Evolutionary conservation across 2,888 invertebrate genomes (phyloP).

Genomic region (Gryllus longicercus): DNA sequence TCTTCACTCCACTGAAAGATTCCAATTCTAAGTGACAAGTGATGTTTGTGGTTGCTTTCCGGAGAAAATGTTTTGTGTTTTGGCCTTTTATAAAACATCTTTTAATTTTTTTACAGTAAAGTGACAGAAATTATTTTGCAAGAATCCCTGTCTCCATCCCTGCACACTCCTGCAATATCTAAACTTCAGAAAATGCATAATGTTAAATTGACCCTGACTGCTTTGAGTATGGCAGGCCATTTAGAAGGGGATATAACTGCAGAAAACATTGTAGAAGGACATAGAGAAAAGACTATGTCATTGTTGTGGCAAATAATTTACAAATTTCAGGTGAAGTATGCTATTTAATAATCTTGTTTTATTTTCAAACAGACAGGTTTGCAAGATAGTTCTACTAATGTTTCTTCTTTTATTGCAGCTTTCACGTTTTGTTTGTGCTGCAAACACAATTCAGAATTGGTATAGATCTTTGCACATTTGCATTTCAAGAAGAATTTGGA

Average conservation of each 20-base stretch:
- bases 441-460: slow-evolving; percentile 43
- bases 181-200: slow-evolving; percentile 84
- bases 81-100: no score
- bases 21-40: no score
- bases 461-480: slow-evolving; percentile 43
- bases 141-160: slow-evolving; percentile 57
- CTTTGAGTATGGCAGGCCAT: slow-evolving; percentile 60
- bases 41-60: no score
- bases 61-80: no score
- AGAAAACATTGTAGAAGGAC: slow-evolving; percentile 81
- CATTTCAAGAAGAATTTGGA: slow-evolving; percentile 42
- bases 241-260: slow-evolving; percentile 66
- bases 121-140: slow-evolving; percentile 74
- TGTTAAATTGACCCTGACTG: slow-evolving; percentile 70
- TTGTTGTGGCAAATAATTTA: slow-evolving; percentile 87
- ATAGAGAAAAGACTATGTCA: slow-evolving; percentile 81
- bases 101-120: slow-evolving; percentile 47
- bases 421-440: slow-evolving; percentile 41
- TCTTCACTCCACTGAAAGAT: no score
- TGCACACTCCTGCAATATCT: slow-evolving; percentile 81
- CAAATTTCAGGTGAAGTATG: slow-evolving; percentile 61
- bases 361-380: slow-evolving; percentile 57
- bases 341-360: background rate
- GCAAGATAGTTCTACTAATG: background rate
- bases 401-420: slow-evolving; percentile 25